phyloP scores from a whole-genome alignment of 1,140 invertebrate species.

The Diprion similis region DNA sequence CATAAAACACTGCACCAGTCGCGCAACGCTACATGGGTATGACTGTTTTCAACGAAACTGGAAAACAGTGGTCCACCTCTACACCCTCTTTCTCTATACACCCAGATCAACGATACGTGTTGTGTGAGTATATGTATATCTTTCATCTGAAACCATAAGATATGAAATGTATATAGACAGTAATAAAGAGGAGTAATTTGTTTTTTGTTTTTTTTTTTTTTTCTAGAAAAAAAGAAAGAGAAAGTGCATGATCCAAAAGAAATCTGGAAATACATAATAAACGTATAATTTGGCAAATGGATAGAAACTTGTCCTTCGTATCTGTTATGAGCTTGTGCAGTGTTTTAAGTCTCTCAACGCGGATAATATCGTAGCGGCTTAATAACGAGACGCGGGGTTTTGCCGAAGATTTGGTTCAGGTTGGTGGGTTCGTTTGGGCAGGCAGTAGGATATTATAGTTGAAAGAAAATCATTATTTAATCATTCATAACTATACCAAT shows the following conservation, averaged over 20 bases:
- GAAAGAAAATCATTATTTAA: slow-evolving; percentile 52
- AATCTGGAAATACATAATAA: slow-evolving; percentile 18
- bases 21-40: slow-evolving; percentile 14
- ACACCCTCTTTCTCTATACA: slow-evolving; percentile 16
- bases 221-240: slow-evolving; percentile 2
- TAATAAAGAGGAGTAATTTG: slow-evolving; percentile 12
- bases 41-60: slow-evolving; percentile 22
- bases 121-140: neutral
- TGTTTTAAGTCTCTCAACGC: slow-evolving; percentile 39
- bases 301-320: neutral
- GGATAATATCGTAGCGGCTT: neutral
- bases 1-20: slow-evolving; percentile 48
- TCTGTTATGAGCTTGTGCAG: slow-evolving; percentile 30
- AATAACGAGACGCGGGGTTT: no score
- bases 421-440: neutral
- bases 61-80: slow-evolving; percentile 50
- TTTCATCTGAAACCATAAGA: slow-evolving; percentile 7
- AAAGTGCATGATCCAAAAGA: slow-evolving; percentile 43
- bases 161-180: slow-evolving; percentile 15
- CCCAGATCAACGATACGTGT: slow-evolving; percentile 1
- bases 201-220: slow-evolving; percentile 8
- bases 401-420: neutral
- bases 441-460: neutral
- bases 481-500: slow-evolving; percentile 53
- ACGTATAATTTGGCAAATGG: slow-evolving; percentile 1